phyloP scores from a whole-genome alignment of 2,888 invertebrate genomes.

The Ypsolopha scabrella region DNA sequence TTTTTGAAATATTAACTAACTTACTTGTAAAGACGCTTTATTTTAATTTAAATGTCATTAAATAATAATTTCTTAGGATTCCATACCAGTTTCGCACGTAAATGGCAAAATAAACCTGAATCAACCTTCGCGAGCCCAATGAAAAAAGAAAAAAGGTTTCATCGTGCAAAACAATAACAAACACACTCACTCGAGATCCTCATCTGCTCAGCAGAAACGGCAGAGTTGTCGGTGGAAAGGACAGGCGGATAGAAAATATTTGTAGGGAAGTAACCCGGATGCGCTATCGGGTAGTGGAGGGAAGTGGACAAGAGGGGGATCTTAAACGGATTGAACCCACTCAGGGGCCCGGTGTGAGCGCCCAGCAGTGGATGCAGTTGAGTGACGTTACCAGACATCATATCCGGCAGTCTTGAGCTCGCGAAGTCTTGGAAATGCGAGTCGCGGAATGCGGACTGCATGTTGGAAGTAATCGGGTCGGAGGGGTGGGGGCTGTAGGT shows the following conservation, averaged over 20 bases:
- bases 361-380: constrained; percentile 29
- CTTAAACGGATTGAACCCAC: constrained; percentile 41
- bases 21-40: too few species aligned
- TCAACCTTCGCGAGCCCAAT: too few species aligned
- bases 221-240: constrained; percentile 28
- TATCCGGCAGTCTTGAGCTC: constrained; percentile 28
- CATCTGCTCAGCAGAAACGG: too few species aligned
- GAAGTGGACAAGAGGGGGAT: constrained; percentile 47
- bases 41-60: too few species aligned
- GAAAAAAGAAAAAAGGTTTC: too few species aligned
- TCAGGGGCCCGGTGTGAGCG: constrained; percentile 28
- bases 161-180: too few species aligned
- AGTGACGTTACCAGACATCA: constrained; percentile 23
- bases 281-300: constrained; percentile 44
- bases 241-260: constrained; percentile 51
- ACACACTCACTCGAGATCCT: too few species aligned
- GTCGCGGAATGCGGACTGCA: constrained; percentile 26
- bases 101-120: too few species aligned
- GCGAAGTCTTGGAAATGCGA: constrained; percentile 38
- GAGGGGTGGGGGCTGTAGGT: constrained; percentile 31
- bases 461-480: constrained; percentile 28
- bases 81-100: too few species aligned
- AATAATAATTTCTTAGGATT: too few species aligned
- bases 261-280: constrained; percentile 54
- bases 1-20: too few species aligned